Base-by-base conservation (phyloP, 2,113 vertebrate species). In the Mellivora capensis region DNA sequence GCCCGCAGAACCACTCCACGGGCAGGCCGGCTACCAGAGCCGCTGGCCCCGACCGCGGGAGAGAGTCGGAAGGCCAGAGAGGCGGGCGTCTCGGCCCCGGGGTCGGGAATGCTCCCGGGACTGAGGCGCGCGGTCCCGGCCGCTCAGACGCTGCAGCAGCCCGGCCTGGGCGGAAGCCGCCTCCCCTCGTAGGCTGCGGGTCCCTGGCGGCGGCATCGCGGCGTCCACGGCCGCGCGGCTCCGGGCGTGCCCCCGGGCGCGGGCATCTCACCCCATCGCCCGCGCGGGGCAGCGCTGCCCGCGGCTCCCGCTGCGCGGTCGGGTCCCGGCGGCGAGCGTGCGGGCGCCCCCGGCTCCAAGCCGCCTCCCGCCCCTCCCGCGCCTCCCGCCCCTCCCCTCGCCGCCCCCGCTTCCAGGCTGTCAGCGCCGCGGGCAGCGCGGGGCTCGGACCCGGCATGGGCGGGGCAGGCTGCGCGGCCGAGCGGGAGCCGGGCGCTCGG, bases 191-290 rank as follows among this genome's bases (percentile, higher is more conserved):
- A 8, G 31, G 85, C 71, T 47, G 96, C 95, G 0, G 69, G 81
- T 37, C 47, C 42, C 90, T 0, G 79, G 85, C 87, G 37, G 94
- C 91, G 4, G 96, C 96, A 97, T 96, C 31, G 52, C 57, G 74
- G 61, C 49, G 74, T 27, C 59, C 25, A 54, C 44, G 74, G 39
- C 59, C 31, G 61, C 47, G 64, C 90, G 47, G 87, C 95, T 52
- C 76, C n/a, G 64, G 88, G 61, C 82, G 57, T 91, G 67, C 42
- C 88, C 82, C 39, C 13, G 8, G 54, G 79, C 61, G 37, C 47
- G 20, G 72, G 85, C 98, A 97, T 98, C 79, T 98, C 97, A 97
- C 25, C 97, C 97, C 97, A 95, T 98, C 42, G 86, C 94, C 81
- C 20, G 14, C 59, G 17, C 1, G 6, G 54, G 52, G 49, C 27